phyloP scores from a whole-genome alignment of 1,140 invertebrate species.

The Popillia japonica region DNA sequence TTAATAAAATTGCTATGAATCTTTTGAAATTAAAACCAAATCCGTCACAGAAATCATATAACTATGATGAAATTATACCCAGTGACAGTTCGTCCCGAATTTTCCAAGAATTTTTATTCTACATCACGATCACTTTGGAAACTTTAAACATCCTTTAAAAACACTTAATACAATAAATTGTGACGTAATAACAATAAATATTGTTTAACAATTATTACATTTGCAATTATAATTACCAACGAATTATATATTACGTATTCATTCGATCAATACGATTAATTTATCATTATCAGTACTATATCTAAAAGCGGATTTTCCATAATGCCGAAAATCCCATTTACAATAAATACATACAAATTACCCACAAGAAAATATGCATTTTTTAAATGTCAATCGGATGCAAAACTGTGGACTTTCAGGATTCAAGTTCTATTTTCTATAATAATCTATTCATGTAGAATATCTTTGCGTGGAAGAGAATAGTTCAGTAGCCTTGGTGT shows the following conservation, averaged over 20 bases:
- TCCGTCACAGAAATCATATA: no score
- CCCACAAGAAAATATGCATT: not conserved
- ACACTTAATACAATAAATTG: not conserved
- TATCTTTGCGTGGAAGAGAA: not conserved
- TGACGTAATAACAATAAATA: constrained; percentile 1
- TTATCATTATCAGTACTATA: no score
- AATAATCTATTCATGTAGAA: not conserved
- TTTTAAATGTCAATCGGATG: not conserved
- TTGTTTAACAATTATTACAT: not conserved
- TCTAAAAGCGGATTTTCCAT: not conserved
- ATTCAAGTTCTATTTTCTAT: not conserved
- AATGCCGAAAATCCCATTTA: not conserved
- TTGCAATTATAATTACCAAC: not conserved
- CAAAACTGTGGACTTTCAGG: not conserved
- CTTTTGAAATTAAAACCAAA: no score
- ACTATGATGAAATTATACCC: no score
- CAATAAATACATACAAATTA: not conserved
- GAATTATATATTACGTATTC: not conserved
- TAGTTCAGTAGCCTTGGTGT: constrained; percentile 13
- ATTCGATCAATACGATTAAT: not conserved
- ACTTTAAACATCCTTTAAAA: not conserved
- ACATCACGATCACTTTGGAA: no score
- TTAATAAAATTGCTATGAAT: no score
- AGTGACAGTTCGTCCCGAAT: no score
- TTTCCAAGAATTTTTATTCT: no score